phyloP scores from a whole-genome alignment of 2,888 invertebrate genomes.

The Monopis laevigella region DNA sequence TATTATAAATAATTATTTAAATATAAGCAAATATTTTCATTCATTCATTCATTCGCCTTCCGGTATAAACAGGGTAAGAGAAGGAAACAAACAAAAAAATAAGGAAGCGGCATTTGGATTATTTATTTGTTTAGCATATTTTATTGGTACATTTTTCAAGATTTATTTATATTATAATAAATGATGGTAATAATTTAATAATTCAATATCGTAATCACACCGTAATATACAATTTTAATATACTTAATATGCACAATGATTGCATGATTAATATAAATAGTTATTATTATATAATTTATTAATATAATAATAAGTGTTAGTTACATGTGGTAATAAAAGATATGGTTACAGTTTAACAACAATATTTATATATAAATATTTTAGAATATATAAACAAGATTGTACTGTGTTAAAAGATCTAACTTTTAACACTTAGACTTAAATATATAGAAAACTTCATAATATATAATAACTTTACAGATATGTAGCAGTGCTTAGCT shows the following conservation, averaged over 20 bases:
- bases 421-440: conserved; percentile 55
- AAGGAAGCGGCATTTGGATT: conserved; percentile 66
- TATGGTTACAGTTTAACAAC: conserved; percentile 61
- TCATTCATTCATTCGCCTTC: too few species aligned
- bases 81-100: conserved; percentile 43
- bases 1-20: too few species aligned
- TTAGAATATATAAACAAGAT: conserved; percentile 47
- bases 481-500: conserved; percentile 63
- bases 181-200: conserved; percentile 48
- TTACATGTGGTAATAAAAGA: conserved; percentile 57
- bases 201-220: conserved; percentile 39
- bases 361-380: conserved; percentile 31
- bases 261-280: conserved; percentile 57
- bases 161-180: conserved; percentile 36
- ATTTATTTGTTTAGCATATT: conserved; percentile 65
- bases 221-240: conserved; percentile 57
- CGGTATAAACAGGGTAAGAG: too few species aligned
- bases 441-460: conserved; percentile 59
- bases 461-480: conserved; percentile 51
- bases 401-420: conserved; percentile 47
- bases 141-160: conserved; percentile 64
- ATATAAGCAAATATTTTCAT: too few species aligned
- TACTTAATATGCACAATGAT: conserved; percentile 57
- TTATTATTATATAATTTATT: conserved; percentile 39
- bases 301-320: conserved; percentile 53